Base-by-base conservation (phyloP, 2,113 vertebrate genomes). In the Circaetus gallicus region DNA sequence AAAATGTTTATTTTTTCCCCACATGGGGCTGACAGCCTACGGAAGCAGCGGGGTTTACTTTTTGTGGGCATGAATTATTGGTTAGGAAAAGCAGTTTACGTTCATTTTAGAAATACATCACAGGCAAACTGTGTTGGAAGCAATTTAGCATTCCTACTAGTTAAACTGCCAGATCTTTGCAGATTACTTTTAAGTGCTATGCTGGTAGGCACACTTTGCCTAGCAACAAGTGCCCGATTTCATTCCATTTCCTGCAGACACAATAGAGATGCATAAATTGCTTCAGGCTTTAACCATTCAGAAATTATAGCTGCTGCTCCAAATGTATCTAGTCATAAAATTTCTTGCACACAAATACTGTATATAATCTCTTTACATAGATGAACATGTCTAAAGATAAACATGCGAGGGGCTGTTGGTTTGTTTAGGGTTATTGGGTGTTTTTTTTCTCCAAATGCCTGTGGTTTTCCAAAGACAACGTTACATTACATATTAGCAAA, bases 191-290 rank as follows among this genome's bases (percentile, higher is more conserved):
- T 82, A 89, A 97, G 58, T 70, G 83, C 77, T 82, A 17, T 38
- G 85, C 73, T 72, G 49, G 80, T 82, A 89, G 89, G 89, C 70
- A 91, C 47, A 34, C 19, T 96, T 93, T 95, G 94, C 96, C 93
- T 96, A 95, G 96, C 95, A 97, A 97, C 96, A 95, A 77, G 93
- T 94, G 90, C 74, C 85, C 92, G 66, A 79, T 94, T 92, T 95
- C 70, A 92, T 92, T 93, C 66, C 40, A 65, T 87, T 96, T 94
- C 70, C 91, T 82, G 65, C 1, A 2, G 18, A 22, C 62, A 87
- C 66, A 91, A 89, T 38, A 82, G 56, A 92, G 20, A 40, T 69
- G 83, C 69, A 21, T 31, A 92, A 91, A 94, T 91, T 79, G 61
- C 80, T 90, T 91, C 74, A 56, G 78, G 62, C 38, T 94, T 84